A percentile compares a stretch with the other conserved stretches of the same genome.
These are phyloP conservation scores for Ranitomeya imitator DNA, from an alignment of 2,113 vertebrate species.

Conservation along the genomic window DNA sequence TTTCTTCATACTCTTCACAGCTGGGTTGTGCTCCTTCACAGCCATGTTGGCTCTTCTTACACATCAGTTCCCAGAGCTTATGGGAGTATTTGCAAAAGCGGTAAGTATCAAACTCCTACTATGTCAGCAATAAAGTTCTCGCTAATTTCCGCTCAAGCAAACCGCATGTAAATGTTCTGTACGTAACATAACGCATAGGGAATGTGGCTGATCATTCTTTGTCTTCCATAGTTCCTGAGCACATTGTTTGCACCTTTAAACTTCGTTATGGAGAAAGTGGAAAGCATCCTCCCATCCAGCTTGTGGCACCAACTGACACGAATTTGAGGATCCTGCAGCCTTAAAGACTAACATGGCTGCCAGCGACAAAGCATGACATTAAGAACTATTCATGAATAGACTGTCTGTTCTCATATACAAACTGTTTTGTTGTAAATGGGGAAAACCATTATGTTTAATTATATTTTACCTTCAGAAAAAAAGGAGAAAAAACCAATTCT, in stretches of 20 bases:
- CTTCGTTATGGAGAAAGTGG: slow-evolving; percentile 99
- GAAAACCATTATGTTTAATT: slow-evolving; percentile 81
- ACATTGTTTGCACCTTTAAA: slow-evolving; percentile 97
- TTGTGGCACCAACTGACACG: slow-evolving; percentile 98
- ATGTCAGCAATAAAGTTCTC: background rate
- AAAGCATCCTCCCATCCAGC: slow-evolving; percentile 96
- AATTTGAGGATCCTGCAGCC: slow-evolving; percentile 76
- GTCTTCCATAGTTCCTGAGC: slow-evolving; percentile 89
- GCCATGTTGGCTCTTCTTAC: slow-evolving; percentile 98
- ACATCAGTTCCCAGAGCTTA: slow-evolving; percentile 98
- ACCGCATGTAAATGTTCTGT: background rate
- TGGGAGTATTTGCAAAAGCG: slow-evolving; percentile 98
- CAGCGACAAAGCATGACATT: slow-evolving; percentile 78
- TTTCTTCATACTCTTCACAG: slow-evolving; percentile 98
- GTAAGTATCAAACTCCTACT: slow-evolving; percentile 77
- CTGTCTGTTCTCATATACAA: slow-evolving; percentile 86
- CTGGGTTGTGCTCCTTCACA: slow-evolving; percentile 96
- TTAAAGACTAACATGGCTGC: slow-evolving; percentile 73
- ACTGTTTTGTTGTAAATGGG: slow-evolving; percentile 86
- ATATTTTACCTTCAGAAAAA: slow-evolving; percentile 86
- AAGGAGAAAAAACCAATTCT: slow-evolving; percentile 66
- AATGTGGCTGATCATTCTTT: background rate
- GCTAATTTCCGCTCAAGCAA: background rate
- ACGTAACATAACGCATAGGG: background rate
- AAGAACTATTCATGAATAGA: slow-evolving; percentile 76